Evolutionary conservation across 2,797 vertebrate genomes (phyloP), one percentile per base, ranked within the genome.

Genomic region (Gallinago nigripennis): DNA sequence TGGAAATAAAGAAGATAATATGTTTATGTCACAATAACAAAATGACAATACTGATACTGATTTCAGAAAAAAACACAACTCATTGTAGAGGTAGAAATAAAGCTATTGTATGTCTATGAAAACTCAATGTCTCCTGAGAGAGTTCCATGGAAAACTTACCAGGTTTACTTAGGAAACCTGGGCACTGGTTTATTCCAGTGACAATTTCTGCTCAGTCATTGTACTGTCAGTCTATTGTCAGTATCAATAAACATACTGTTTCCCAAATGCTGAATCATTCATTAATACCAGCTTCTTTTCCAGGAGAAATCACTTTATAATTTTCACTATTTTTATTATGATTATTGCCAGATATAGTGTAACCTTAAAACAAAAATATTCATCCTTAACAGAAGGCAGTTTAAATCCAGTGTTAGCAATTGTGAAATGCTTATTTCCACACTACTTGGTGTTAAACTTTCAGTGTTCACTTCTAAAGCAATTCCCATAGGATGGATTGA

Each of bases 381-480:
- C 94, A 48, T 72, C 45, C 37, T 33, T 94, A 71, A 81, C 37
- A 82, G 24, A 93, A 72, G 23, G 6, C 31, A 84, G n/a, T 43
- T 82, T 58, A 92, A 94, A 71, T 69, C 51, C 58, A 86, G 30
- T 24, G 20, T 77, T 90, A 88, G 41, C 82, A 89, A 76, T n/a
- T 53, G 53, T 73, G 65, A 94, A 95, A 82, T 64, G 17, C 17
- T 82, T 95, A 57, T 93, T 95, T 82, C 37, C 25, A 79, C 57
- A 33, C 25, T 50, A 35, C 51, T 76, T 68, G 43, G 7, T 28
- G 6, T 61, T 79, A 94, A 94, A 82, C 37, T 82, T 94, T 48
- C 51, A 28, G 33, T 79, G 76, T 71, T 89, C 80, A 33, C 66
- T 93, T 91, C 68, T 75, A 72, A 95, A 95, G 60, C 41, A 83